Conservation (phyloP, 1,140 invertebrate genomes). For the Proales similis region DNA sequence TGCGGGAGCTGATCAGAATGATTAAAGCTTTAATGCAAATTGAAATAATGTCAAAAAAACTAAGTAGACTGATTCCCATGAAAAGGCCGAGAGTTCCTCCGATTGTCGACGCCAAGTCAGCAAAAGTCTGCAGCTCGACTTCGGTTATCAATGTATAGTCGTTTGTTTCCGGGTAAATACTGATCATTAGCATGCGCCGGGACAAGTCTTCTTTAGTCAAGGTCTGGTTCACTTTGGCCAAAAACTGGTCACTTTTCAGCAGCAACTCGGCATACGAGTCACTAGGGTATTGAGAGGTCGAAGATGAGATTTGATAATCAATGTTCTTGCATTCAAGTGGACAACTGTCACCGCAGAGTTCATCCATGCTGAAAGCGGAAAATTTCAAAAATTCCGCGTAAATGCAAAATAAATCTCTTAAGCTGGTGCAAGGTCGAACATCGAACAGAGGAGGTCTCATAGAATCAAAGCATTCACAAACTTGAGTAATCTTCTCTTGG, state of each 20-base stretch:
- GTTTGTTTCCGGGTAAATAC: conserved; percentile 13
- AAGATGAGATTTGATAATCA: neutral
- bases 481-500: conserved; percentile 8
- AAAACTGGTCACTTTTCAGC: too few relatives aligned
- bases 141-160: conserved; percentile 10
- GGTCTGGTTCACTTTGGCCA: too few relatives aligned
- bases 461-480: conserved; percentile 22
- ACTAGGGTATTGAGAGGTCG: conserved; percentile 29
- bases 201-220: too few relatives aligned
- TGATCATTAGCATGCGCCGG: neutral
- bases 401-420: neutral
- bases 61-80: conserved; percentile 20
- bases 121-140: neutral
- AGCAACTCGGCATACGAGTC: neutral
- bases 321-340: neutral
- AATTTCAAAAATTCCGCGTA: neutral
- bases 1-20: too few relatives aligned
- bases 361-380: neutral
- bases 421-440: neutral
- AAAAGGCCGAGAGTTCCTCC: conserved; percentile 26
- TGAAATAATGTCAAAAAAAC: conserved; percentile 17
- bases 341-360: conserved; percentile 2
- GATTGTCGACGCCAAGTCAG: neutral
- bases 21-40: too few relatives aligned
- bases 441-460: too few relatives aligned